A percentile compares a stretch with the other conserved stretches of the same genome.
These are phyloP conservation scores for Heliconius hermathena DNA, from an alignment of 1,140 invertebrate species.

Conservation along the genomic window DNA sequence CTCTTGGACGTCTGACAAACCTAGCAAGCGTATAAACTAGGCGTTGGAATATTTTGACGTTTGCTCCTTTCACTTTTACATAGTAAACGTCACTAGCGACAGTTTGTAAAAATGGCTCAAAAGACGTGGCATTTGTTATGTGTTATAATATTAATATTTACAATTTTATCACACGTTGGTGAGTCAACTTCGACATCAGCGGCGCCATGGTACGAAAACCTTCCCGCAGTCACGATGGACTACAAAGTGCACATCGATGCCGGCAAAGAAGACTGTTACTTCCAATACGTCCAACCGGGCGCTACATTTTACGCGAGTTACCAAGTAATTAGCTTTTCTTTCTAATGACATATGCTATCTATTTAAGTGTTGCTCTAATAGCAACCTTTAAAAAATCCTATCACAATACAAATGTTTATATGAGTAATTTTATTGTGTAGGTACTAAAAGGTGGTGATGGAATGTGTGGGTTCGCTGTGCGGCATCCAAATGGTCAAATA, in stretches of 20 bases:
- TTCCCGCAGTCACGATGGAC: constrained; percentile 96
- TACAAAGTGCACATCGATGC: constrained; percentile 97
- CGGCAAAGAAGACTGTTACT: constrained; percentile 97
- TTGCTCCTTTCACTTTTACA: constrained; percentile 16
- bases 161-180: constrained; percentile 73
- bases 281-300: constrained; percentile 94
- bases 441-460: constrained; percentile 95
- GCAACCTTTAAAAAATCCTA: constrained; percentile 15
- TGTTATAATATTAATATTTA: constrained; percentile 72
- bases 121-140: constrained; percentile 77
- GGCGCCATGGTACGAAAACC: constrained; percentile 88
- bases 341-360: constrained; percentile 17
- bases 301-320: constrained; percentile 97
- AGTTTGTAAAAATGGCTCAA: constrained; percentile 69
- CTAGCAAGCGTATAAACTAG: too few relatives aligned
- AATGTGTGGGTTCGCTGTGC: constrained; percentile 94
- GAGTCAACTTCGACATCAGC: constrained; percentile 65
- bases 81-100: constrained; percentile 15
- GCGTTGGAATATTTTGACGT: not conserved
- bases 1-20: too few relatives aligned
- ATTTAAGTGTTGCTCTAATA: not conserved
- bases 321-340: constrained; percentile 85
- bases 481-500: constrained; percentile 91
- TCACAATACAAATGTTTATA: constrained; percentile 34
- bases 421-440: constrained; percentile 82